phyloP scores from a whole-genome alignment of 2,113 vertebrate species.

The Prunella himalayana region DNA sequence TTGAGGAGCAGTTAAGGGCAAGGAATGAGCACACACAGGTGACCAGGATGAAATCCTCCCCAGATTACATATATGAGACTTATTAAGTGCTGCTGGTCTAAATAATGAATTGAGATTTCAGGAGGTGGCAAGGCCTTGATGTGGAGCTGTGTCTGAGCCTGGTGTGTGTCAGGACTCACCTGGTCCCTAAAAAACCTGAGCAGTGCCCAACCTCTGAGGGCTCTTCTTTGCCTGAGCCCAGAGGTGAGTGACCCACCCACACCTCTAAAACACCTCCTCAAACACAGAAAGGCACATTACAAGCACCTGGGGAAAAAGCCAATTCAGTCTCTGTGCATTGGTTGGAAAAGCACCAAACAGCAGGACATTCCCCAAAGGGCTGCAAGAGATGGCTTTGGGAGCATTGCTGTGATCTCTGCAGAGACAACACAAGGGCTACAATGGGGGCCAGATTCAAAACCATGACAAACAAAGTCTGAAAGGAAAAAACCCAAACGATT shows the following conservation, averaged over 20 bases:
- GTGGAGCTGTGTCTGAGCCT: background rate
- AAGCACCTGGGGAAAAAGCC: background rate
- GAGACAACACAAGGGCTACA: background rate
- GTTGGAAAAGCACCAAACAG: background rate
- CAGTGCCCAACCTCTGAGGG: background rate
- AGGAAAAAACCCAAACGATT: background rate
- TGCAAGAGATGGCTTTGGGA: background rate
- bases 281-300: background rate
- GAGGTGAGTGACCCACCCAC: accelerated
- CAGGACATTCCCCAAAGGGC: background rate
- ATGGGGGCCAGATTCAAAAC: background rate
- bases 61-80: background rate
- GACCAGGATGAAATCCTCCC: background rate
- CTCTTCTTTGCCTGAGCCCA: background rate
- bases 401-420: background rate
- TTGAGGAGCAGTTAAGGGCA: background rate
- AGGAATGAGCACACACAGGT: background rate
- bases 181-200: background rate
- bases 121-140: background rate
- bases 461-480: background rate
- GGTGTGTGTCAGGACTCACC: background rate
- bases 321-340: background rate
- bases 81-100: background rate
- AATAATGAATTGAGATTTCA: background rate
- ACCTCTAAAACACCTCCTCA: background rate